Base-by-base conservation (phyloP, 2,797 vertebrate genomes). In the Petrocephalus schoutedeni region DNA sequence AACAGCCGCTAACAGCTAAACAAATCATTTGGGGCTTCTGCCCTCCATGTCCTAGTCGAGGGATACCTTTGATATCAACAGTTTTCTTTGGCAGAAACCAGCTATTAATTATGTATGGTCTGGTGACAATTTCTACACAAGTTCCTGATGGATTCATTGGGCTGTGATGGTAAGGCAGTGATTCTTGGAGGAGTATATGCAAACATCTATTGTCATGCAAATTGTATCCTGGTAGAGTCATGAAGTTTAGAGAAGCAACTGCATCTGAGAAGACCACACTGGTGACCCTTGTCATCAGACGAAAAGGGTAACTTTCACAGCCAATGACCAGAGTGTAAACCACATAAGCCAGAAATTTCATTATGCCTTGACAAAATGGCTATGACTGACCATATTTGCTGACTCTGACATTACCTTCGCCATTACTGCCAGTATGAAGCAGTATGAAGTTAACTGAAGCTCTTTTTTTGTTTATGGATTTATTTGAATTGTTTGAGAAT, bases 331-430 rank as follows among this genome's bases (percentile, higher is more conserved):
- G 61, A 23, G 51, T 49, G 16, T 58, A 87, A 28, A n/a, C 14
- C 12, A 23, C 61, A 51, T 7, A 23, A 51, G 3, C 12, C 45
- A 32, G 10, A 4, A 36, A 51, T 67, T 53, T 36, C 9, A 36
- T 3, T 12, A 41, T 28, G 19, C 45, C 9, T 61, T 56, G 28
- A 59, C 7, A 94, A 89, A 82, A 98, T 99, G 97, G 97, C 96
- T 88, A 94, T 98, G 41, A 96, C 95, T 6, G 97, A 98, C 51
- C 84, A 41, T 98, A 54, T 95, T 98, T 19, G 96, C 95, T 19
- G 93, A 95, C 12, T 95, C 96, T 0, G 97, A 97, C 92, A 96
- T 98, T 19, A 95, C 95, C 12, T 96, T 95, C 2, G 97, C 97
- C 86, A 95, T 98, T 87, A 96, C 94, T 85, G 96, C 97, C 91